Percentiles rank a stretch among this genome's conserved stretches.
phyloP scores from a whole-genome alignment of 2,113 vertebrate species.

The Protobothrops flavoviridis region DNA sequence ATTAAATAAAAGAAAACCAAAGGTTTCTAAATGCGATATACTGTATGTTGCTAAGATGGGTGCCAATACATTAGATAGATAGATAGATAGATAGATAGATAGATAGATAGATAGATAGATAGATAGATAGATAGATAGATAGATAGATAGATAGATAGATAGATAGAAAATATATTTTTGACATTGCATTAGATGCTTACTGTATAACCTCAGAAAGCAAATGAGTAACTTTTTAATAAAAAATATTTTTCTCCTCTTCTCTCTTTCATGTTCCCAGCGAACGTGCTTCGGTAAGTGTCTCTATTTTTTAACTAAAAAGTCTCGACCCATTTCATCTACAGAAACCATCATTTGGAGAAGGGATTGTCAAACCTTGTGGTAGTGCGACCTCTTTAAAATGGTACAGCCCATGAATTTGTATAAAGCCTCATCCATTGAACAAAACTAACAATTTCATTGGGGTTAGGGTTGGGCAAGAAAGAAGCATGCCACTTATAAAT shows the following conservation, averaged over 20 bases:
- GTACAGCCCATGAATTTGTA: not conserved
- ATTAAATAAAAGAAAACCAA: not conserved
- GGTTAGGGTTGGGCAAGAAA: not conserved
- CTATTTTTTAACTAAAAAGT: not conserved
- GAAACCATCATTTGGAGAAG: not conserved
- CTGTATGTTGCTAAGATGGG: not conserved
- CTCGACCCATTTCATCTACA: rapidly evolving
- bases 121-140: too few species aligned
- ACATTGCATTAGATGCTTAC: slow-evolving; percentile 5
- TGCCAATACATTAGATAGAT: not conserved
- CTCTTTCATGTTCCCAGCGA: slow-evolving; percentile 44
- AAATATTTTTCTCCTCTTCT: not conserved
- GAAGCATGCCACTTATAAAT: not conserved
- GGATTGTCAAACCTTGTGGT: not conserved
- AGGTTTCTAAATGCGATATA: not conserved
- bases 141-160: too few species aligned
- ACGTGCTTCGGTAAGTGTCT: slow-evolving; percentile 66
- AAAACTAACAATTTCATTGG: not conserved
- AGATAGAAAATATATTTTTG: not conserved
- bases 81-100: too few species aligned
- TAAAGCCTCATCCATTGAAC: not conserved
- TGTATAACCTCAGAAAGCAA: rapidly evolving
- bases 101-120: too few species aligned
- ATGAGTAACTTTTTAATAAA: not conserved
- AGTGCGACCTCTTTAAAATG: not conserved